Conservation (phyloP, 2,888 invertebrate species). For the Folsomia manolachei region DNA sequence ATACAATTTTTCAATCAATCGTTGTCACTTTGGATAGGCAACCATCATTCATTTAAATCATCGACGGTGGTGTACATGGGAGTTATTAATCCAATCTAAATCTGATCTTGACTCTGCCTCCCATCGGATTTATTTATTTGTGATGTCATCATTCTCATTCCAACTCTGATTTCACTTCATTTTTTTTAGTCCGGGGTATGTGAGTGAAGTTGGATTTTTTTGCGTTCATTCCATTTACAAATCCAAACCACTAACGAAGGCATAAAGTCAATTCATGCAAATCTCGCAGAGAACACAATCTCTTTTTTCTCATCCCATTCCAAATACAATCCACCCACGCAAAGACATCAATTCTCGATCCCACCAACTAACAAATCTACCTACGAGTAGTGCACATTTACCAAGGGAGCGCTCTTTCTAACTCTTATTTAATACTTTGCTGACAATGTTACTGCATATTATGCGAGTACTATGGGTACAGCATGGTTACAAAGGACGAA, state of each 20-base stretch:
- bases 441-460: no score
- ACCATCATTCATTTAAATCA: no score
- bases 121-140: background rate
- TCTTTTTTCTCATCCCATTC: constrained; percentile 1
- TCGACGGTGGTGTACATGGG: no score
- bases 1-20: no score
- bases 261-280: background rate
- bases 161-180: background rate
- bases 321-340: constrained; percentile 2
- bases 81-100: background rate
- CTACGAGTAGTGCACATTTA: no score
- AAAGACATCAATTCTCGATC: background rate
- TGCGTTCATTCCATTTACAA: no score
- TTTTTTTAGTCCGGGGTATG: no score
- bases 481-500: no score
- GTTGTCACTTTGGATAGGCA: no score
- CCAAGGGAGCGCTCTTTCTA: no score
- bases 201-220: background rate
- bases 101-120: background rate
- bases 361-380: background rate
- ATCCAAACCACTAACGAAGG: background rate
- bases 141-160: background rate
- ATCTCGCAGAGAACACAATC: background rate
- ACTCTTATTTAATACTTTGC: no score
- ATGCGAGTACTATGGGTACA: no score